Base-by-base conservation (phyloP, 2,113 vertebrate genomes). In the Chaetura pelagica region DNA sequence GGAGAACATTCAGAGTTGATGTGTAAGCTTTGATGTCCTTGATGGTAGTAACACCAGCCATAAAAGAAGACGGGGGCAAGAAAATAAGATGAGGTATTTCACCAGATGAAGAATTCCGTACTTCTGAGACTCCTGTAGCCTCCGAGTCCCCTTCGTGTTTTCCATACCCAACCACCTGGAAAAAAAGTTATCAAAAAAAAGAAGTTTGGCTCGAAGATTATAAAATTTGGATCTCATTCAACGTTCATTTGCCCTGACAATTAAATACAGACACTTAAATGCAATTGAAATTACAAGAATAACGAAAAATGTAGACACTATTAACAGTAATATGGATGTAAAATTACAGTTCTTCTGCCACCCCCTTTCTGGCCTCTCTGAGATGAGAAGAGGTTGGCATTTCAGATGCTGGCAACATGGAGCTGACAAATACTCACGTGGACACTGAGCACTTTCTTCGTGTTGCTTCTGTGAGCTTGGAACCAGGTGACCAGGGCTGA, bases 81-180 rank as follows among this genome's bases (percentile, higher is more conserved):
- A 99, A 99, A 93, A 75, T 98, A 59, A 99, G 98, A 90, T 98
- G 95, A 89, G 98, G 98, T 95, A 98, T 98, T 84, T 99, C 98
- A 29, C 98, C 98, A 54, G 98, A 98, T 23, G 98, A 96, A 8
- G 98, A 97, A 78, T 94, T 96, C 52, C 96, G 59, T 58, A 76
- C 48, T 71, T 97, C 96, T 21, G 95, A 46, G 6, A 72, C 46
- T 73, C 96, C 94, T 30, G 93, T 29, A 10, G 84, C 76, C 44
- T 98, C 98, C 0, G 95, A 55, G 85, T 98, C 98, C 24, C 97
- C 97, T 97, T 99, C 99, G 10, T 99, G 95, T 66, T 98, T 97
- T 26, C 99, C 99, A 62, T 98, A 99, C 51, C 99, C 99, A 67
- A 99, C 99, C 87, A 99, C 99, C 99, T 99, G 97, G 16, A 81